These are phyloP conservation scores for Mellilla xanthometata DNA, from an alignment of 2,888 invertebrate species.

Conservation along the genomic window DNA sequence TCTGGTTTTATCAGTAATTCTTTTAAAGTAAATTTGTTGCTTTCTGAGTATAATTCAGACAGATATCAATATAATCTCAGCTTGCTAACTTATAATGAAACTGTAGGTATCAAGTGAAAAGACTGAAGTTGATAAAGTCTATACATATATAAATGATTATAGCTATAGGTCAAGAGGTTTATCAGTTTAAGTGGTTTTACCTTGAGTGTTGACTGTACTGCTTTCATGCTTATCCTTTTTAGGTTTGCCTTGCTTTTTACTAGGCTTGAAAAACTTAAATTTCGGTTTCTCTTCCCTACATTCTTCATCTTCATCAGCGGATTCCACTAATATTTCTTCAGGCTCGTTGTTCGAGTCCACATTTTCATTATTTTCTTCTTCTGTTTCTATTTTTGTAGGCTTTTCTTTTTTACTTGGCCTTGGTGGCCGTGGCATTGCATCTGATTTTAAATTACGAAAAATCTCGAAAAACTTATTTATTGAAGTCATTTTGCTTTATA, in stretches of 20 bases:
- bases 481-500: conserved; percentile 37
- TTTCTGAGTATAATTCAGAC: too few species aligned
- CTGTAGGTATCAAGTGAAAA: too few species aligned
- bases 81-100: too few species aligned
- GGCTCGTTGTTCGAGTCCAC: conserved; percentile 38
- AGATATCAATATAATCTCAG: too few species aligned
- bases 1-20: too few species aligned
- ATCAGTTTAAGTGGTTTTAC: conserved; percentile 34
- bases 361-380: conserved; percentile 40
- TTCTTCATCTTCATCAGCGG: conserved; percentile 44
- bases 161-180: too few species aligned
- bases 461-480: conserved; percentile 59
- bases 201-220: conserved; percentile 65
- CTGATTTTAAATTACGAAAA: conserved; percentile 73
- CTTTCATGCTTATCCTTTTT: conserved; percentile 40
- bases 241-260: conserved; percentile 42
- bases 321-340: conserved; percentile 53
- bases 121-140: too few species aligned
- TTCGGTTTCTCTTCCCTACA: conserved; percentile 47
- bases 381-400: conserved; percentile 30
- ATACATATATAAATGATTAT: too few species aligned
- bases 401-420: conserved; percentile 42
- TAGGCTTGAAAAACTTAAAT: conserved; percentile 23
- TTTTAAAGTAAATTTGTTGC: too few species aligned
- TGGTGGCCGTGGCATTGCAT: conserved; percentile 77